Evolutionary conservation across 2,113 vertebrate species (phyloP), one percentile per base, ranked within the genome.

Genomic region (Platichthys stellatus): DNA sequence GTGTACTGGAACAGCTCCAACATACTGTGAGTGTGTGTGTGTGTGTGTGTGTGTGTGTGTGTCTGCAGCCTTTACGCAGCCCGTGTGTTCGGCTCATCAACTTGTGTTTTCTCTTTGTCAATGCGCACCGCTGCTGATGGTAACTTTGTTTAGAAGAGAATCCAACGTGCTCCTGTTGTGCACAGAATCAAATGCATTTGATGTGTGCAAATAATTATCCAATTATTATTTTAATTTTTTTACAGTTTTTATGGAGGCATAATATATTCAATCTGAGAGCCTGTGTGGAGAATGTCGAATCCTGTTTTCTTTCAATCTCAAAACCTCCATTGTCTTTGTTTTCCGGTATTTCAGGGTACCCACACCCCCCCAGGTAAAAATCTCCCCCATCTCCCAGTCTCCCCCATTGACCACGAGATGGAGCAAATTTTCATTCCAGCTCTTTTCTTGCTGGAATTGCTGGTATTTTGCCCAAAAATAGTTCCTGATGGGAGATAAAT

Each of bases 1-100:
- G 96, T 96, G 83, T 96, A 97, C 88, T 96, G 96, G 96, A 97
- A 97, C 94, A 96, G 95, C 94, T 96, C 96, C 66, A 97, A 97
- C 94, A 89, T 93, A 71, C 95, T 94, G 96, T 97, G 93, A 97
- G 96, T 95, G 80, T 5, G 20, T 12, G 31, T 31, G 31, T 31
- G 31, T 31, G 31, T 31, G 5, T 6, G 28, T 31, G 28, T 31
- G 28, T 31, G 28, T 7, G 31, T 31, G 28, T 31, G 28, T 7
- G 73, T 28, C 26, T 74, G 47, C 47, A 18, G 15, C 5, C 18
- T 51, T 51, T 51, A 51, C 47, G 47, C 47, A 51, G 14, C 17
- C 15, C 47, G 40, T 43, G 40, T 17, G 18, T 49, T 49, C 17
- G 6, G 47, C 5, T 17, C 17, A 51, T 51, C 15, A 51, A 51